Conservation (phyloP, 2,888 invertebrate genomes). For the Troglohyphantes excavatus region DNA sequence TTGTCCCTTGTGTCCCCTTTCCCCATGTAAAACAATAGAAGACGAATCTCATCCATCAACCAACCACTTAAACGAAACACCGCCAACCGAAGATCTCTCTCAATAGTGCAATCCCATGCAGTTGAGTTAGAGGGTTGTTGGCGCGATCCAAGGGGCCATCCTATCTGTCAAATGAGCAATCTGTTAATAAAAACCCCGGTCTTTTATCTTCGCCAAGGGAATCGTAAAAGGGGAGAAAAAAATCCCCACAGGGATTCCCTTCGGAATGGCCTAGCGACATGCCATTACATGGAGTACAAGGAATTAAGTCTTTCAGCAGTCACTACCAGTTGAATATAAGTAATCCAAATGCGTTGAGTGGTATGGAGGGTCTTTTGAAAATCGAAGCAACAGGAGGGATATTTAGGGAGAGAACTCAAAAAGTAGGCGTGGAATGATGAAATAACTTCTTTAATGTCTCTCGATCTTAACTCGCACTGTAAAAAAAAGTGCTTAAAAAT, state of each 20-base stretch:
- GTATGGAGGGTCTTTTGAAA: too few relatives aligned
- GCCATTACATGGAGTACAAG: conserved; percentile 5
- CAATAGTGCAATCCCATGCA: not conserved
- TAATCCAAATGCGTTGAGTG: too few relatives aligned
- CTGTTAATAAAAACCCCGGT: conserved; percentile 32
- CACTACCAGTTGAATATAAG: conserved; percentile 21
- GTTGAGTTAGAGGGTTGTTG: not conserved
- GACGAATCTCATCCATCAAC: too few relatives aligned
- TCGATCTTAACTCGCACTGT: too few relatives aligned
- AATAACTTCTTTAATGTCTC: too few relatives aligned
- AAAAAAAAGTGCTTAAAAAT: too few relatives aligned
- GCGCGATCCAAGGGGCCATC: conserved; percentile 1
- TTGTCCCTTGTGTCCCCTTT: too few relatives aligned
- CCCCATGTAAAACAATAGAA: too few relatives aligned
- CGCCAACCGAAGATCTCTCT: not conserved
- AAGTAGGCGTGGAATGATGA: too few relatives aligned
- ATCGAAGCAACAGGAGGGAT: too few relatives aligned
- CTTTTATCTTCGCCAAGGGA: conserved; percentile 22
- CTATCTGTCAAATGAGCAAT: conserved; percentile 18
- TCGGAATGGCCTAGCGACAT: not conserved
- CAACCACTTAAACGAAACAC: not conserved
- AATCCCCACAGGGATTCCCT: not conserved
- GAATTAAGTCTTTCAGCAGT: not conserved
- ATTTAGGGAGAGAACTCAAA: too few relatives aligned
- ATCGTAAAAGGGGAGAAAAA: conserved; percentile 6